Evolutionary conservation across 2,888 invertebrate species (phyloP).

Genomic region (Temnothorax unifasciatus): DNA sequence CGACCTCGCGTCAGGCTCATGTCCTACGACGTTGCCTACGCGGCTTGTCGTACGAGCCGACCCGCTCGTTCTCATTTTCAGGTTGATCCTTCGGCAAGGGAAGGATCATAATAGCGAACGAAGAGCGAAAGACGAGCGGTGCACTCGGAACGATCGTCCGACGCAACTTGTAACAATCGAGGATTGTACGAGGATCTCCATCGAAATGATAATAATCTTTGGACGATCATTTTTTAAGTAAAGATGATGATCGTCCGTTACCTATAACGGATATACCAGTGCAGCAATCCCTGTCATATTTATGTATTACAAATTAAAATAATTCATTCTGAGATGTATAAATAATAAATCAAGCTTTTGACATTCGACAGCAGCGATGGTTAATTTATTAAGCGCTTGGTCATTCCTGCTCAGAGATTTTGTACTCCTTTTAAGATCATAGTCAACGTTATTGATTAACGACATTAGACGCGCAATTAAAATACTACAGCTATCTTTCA

Average conservation of each 20-base stretch:
- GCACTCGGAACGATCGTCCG: conserved; percentile 12
- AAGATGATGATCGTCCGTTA: background rate
- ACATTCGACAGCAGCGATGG: background rate
- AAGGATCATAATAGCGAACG: conserved; percentile 26
- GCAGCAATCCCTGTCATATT: background rate
- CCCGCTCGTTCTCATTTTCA: conserved; percentile 67
- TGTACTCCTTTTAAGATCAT: background rate
- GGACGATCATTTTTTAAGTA: background rate
- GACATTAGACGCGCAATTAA: conserved; percentile 13
- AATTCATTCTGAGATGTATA: background rate
- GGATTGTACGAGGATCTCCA: conserved; percentile 12
- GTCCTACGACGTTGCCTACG: conserved; percentile 73
- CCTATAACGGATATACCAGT: background rate
- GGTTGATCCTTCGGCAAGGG: conserved; percentile 34
- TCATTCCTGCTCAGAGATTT: background rate
- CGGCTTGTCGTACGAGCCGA: conserved; percentile 41
- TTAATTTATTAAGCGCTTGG: background rate
- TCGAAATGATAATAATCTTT: background rate
- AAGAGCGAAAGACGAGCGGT: background rate
- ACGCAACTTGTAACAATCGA: conserved; percentile 37
- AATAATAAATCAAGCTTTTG: conserved; percentile 6
- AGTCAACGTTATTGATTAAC: conserved; percentile 8
- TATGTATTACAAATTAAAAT: background rate
- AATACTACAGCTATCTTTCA: background rate
- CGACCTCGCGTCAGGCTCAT: conserved; percentile 63